phyloP scores from a whole-genome alignment of 2,888 invertebrate genomes.

The Zygothrica quintamaculata region DNA sequence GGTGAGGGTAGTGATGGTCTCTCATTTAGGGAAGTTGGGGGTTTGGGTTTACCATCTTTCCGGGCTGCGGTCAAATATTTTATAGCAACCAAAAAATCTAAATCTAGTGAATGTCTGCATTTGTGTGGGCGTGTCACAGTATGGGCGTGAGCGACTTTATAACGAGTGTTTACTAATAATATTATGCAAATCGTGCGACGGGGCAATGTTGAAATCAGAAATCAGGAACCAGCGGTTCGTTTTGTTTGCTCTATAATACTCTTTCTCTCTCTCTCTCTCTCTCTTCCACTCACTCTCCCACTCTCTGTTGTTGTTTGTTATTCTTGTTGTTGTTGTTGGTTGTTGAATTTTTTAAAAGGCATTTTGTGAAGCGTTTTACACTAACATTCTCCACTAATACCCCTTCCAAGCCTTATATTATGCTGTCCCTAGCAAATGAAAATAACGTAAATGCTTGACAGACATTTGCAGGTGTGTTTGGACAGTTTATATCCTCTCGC shows the following conservation, averaged over 20 bases:
- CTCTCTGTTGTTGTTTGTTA: conserved; percentile 27
- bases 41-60: conserved; percentile 50
- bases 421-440: conserved; percentile 3
- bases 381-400: conserved; percentile 2
- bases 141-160: conserved; percentile 62
- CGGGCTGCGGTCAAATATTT: conserved; percentile 76
- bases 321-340: conserved; percentile 36
- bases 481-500: conserved; percentile 41
- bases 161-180: conserved; percentile 81
- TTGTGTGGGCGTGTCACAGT: conserved; percentile 35
- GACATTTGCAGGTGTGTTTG: conserved; percentile 68
- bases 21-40: neutral
- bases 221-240: conserved; percentile 39
- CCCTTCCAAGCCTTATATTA: conserved; percentile 1
- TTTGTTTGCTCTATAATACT: conserved; percentile 34
- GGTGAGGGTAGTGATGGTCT: conserved; percentile 1
- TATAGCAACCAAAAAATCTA: conserved; percentile 71
- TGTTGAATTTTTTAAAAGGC: conserved; percentile 77
- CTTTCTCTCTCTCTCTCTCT: neutral
- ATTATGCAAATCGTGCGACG: conserved; percentile 76
- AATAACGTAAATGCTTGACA: conserved; percentile 54
- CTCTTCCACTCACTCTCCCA: neutral
- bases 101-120: conserved; percentile 75
- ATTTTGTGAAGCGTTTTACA: conserved; percentile 71
- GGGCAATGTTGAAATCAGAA: conserved; percentile 41